Conservation (phyloP, 2,888 invertebrate species). For the Eupeodes luniger region DNA sequence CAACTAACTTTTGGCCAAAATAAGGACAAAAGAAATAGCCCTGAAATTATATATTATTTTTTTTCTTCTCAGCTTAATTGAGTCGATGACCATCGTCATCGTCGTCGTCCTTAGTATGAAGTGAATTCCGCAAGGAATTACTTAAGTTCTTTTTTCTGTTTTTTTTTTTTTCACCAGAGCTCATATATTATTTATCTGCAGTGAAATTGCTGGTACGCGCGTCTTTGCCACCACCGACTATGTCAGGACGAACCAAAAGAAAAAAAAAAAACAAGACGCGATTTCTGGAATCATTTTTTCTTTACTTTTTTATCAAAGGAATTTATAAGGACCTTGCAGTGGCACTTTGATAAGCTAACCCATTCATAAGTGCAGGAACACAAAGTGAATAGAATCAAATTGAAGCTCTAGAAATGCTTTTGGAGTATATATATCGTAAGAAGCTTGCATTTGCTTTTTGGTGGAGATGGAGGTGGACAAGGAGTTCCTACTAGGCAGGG, state of each 20-base stretch:
- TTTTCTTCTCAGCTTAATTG: constrained; percentile 57
- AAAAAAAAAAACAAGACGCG: constrained; percentile 4
- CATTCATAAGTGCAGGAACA: constrained; percentile 39
- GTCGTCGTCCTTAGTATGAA: constrained; percentile 22
- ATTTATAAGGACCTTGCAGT: constrained; percentile 71
- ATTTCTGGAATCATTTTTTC: constrained; percentile 18
- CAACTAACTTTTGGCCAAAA: constrained; percentile 55
- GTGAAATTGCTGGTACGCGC: constrained; percentile 59
- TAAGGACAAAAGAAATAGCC: constrained; percentile 65
- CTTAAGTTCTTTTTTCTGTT: constrained; percentile 47
- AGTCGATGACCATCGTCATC: constrained; percentile 67
- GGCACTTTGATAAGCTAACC: constrained; percentile 66
- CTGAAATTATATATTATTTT: constrained; percentile 39
- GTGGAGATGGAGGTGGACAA: constrained; percentile 1
- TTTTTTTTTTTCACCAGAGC: constrained; percentile 6
- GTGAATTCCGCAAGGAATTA: constrained; percentile 62
- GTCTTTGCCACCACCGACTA: constrained; percentile 14
- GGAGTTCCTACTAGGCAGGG: constrained; percentile 10
- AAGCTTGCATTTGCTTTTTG: neutral
- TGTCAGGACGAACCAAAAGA: neutral
- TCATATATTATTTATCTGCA: constrained; percentile 71
- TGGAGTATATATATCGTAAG: neutral
- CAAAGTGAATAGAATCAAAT: constrained; percentile 73
- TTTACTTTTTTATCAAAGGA: constrained; percentile 62
- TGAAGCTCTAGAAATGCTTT: constrained; percentile 38